Evolutionary conservation across 2,797 vertebrate species (phyloP), one percentile per base, ranked within the genome.

Genomic region (Epinephelus awoara): DNA sequence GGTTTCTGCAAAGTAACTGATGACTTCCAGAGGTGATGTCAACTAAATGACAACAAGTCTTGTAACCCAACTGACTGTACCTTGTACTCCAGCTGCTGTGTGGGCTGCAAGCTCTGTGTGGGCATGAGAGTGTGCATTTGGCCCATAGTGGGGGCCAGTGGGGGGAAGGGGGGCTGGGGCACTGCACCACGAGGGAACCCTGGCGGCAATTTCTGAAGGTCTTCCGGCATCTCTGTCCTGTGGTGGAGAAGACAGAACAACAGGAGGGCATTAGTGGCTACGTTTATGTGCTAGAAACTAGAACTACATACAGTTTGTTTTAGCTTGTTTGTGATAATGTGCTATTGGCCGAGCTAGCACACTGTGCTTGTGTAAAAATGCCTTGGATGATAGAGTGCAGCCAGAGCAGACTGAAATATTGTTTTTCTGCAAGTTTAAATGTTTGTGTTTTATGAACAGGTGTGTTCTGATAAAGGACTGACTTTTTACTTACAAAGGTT

Each of bases 1-100:
- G 21, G 9, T 34, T 70, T 17, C 38, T 62, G 11, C n/a, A 68
- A 29, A 49, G 34, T 7, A 52, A 68, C 12, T 8, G 13, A 70
- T 4, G 5, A 51, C n/a, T 61, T 67, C 5, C 23, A 61, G 25
- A 51, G 1, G 40, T 12, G n/a, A 42, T 10, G 5, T 2, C 18
- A 72, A 29, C 2, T 38, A 2, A 56, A 72, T 47, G 11, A 54
- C 9, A 15, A 5, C 13, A 15, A 0, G 25, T 51, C 17, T 34
- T 18, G 61, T 2, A 73, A 67, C 15, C 17, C 4, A 21, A 49
- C n/a, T 34, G 55, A 74, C 29, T 47, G 25, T 96, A 99, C 98
- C 98, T 99, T 99, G 96, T 99, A 99, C 88, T 99, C 98, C 77
- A 99, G 95, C 93, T 98, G 98, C 67, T 97, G 97, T 0, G 97